phyloP scores from a whole-genome alignment of 1,140 invertebrate species.

The Bombus terrestris region DNA sequence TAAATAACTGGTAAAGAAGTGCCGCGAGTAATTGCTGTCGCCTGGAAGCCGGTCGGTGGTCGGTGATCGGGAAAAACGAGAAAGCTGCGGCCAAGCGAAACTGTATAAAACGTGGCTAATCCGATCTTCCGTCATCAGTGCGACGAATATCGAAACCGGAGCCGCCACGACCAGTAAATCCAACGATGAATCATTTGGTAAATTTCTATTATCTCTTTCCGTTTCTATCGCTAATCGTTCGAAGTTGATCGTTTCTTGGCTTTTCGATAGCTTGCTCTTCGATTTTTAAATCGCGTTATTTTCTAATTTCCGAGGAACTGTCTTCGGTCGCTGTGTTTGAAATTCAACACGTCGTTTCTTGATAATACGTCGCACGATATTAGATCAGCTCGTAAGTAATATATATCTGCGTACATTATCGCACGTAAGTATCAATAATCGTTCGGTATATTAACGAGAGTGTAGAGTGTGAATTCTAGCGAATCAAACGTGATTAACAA shows the following conservation, averaged over 20 bases:
- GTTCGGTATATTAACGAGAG: too few species aligned
- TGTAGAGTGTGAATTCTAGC: too few species aligned
- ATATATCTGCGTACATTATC: too few species aligned
- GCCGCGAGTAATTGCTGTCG: constrained; percentile 54
- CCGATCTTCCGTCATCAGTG: constrained; percentile 43
- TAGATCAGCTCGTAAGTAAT: too few species aligned
- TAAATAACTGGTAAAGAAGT: constrained; percentile 50
- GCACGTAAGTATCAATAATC: too few species aligned
- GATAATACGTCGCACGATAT: too few species aligned
- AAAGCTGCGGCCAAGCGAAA: constrained; percentile 73
- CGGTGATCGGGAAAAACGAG: constrained; percentile 58
- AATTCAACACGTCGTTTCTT: too few species aligned
- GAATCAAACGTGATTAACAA: too few species aligned
- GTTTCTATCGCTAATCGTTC: not conserved
- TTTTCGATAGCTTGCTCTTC: too few species aligned
- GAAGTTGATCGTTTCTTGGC: not conserved
- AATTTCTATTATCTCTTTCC: constrained; percentile 25
- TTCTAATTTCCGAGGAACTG: too few species aligned
- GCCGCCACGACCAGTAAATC: constrained; percentile 14
- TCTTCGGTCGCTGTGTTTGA: too few species aligned
- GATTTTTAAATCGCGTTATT: too few species aligned
- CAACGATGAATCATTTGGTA: constrained; percentile 70
- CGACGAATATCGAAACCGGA: constrained; percentile 37
- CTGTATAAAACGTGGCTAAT: constrained; percentile 70
- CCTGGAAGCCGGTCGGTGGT: constrained; percentile 32